phyloP scores from a whole-genome alignment of 2,888 invertebrate species.

The Papilio gigon region DNA sequence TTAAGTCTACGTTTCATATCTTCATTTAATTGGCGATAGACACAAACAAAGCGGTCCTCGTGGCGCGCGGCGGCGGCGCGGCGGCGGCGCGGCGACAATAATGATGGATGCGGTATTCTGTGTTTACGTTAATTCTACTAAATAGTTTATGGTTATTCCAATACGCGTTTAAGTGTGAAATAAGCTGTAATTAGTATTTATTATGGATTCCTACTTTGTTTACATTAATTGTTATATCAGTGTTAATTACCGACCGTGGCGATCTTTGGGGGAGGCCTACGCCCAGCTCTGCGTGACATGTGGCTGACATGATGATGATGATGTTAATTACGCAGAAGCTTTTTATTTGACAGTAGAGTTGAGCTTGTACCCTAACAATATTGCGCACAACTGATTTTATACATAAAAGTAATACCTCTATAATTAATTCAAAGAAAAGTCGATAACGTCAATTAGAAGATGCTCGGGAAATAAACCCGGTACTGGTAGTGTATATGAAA shows the following conservation, averaged over 20 bases:
- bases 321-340: too few species aligned
- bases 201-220: neutral
- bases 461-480: neutral
- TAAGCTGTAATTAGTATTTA: neutral
- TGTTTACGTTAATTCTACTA: conserved; percentile 44
- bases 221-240: neutral
- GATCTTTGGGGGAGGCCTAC: too few species aligned
- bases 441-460: neutral
- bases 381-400: neutral
- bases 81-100: conserved; percentile 12
- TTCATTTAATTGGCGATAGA: conserved; percentile 40
- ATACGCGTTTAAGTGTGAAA: conserved; percentile 1
- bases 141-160: conserved; percentile 42
- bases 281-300: too few species aligned
- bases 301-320: too few species aligned
- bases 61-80: neutral
- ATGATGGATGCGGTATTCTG: conserved; percentile 40
- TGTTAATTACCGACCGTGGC: too few species aligned
- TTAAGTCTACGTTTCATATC: conserved; percentile 46
- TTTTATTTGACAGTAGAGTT: too few species aligned
- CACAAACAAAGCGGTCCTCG: conserved; percentile 27
- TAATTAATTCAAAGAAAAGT: neutral
- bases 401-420: neutral
- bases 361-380: too few species aligned
- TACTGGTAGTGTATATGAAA: neutral